These are phyloP conservation scores for Umimayanthus chanpuru DNA, from an alignment of 92 coral and sea anemone genomes.

Conservation along the genomic window DNA sequence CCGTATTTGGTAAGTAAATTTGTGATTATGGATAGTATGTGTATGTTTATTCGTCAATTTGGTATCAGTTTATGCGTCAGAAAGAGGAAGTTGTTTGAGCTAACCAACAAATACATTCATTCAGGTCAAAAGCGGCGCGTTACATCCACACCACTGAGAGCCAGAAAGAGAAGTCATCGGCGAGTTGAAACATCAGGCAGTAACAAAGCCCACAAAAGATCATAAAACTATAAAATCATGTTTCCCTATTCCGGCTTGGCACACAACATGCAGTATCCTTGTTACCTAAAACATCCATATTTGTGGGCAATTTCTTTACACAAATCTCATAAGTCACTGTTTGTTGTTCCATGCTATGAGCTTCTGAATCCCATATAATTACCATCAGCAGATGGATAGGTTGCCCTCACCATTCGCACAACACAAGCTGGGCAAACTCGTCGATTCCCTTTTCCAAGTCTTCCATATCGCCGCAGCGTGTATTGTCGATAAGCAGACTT, in stretches of 20 bases:
- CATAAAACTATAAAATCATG: no score
- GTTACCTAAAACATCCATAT: slow-evolving; percentile 5
- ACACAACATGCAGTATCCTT: neutral
- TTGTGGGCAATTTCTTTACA: slow-evolving; percentile 22
- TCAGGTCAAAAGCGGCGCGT: no score
- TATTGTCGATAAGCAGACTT: slow-evolving; percentile 48
- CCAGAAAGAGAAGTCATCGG: neutral
- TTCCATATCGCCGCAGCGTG: slow-evolving; percentile 49
- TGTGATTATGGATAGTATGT: no score
- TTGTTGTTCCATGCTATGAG: slow-evolving; percentile 11
- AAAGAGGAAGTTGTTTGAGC: no score
- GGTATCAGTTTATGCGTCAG: no score
- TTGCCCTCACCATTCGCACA: slow-evolving; percentile 35
- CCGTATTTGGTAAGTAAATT: no score
- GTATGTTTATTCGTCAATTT: no score
- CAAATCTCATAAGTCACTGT: slow-evolving; percentile 12
- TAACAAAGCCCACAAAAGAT: no score
- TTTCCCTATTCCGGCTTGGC: no score
- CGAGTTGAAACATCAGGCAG: neutral
- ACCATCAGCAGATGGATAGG: slow-evolving; percentile 50
- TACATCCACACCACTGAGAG: no score
- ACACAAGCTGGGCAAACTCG: slow-evolving; percentile 48
- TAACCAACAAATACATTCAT: no score
- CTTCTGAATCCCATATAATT: slow-evolving; percentile 52
- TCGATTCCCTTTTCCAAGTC: slow-evolving; percentile 58